Conservation (phyloP, 2,888 invertebrate species). For the Macaria notata region DNA sequence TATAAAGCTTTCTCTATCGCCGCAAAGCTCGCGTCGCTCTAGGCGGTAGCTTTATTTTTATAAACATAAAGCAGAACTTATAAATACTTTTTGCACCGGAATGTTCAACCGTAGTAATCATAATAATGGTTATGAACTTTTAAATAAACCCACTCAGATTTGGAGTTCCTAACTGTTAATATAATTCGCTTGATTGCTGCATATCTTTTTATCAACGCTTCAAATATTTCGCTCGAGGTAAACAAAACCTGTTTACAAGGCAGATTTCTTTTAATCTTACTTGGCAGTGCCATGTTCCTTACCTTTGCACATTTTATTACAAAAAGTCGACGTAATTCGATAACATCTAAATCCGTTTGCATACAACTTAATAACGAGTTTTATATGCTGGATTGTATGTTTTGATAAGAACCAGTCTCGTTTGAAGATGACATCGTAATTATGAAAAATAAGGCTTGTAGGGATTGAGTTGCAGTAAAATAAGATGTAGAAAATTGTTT, state of each 20-base stretch:
- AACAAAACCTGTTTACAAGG: conserved; percentile 5
- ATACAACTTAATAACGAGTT: conserved; percentile 10
- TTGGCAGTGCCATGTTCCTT: not conserved
- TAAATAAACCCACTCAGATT: too few species aligned
- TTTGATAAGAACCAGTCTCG: conserved; percentile 29
- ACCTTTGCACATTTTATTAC: not conserved
- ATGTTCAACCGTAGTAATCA: too few species aligned
- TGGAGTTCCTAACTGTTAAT: too few species aligned
- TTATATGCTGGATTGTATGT: conserved; percentile 14
- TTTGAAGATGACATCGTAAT: conserved; percentile 3
- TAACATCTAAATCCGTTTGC: conserved; percentile 40
- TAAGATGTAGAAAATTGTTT: too few species aligned
- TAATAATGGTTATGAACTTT: too few species aligned
- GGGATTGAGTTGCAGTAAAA: too few species aligned
- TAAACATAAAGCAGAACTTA: too few species aligned
- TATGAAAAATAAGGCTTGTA: not conserved
- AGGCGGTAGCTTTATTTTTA: too few species aligned
- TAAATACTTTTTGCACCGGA: too few species aligned
- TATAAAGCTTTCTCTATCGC: too few species aligned
- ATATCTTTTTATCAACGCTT: not conserved
- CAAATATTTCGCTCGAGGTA: not conserved
- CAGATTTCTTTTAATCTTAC: not conserved
- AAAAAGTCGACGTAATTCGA: conserved; percentile 25
- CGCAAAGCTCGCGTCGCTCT: too few species aligned
- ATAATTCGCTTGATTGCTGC: too few species aligned